Evolutionary conservation across 30 jellyfish, hydroid and myxozoan genomes (phyloP), one percentile per base, ranked within the genome.

Genomic region (Rhopilema esculentum): DNA sequence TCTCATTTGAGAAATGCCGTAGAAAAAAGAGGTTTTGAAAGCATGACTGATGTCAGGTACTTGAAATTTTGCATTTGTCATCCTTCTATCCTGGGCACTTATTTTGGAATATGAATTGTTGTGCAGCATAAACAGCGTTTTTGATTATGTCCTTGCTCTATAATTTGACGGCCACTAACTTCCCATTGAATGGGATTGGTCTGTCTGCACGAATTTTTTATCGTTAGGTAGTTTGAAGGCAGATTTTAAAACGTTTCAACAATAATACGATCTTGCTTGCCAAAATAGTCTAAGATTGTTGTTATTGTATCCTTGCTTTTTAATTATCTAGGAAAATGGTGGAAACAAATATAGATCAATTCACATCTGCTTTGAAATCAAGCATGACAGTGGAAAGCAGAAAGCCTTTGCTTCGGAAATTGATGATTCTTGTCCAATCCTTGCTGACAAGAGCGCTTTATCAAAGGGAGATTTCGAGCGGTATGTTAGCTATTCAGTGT

Each of bases 401-500:
- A 8, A 74, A 85, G 32, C 27, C 21, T 18, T 48, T 74, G 69
- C 51, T 87, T 16, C 65, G 75, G 18, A 85, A 85, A 64, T 68
- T 57, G 51, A 9, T 31, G 27, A 32, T 85, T 75, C 84, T 85
- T 0, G 29, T 75, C 6, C 94, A 85, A 57, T 30, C 70, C 18
- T 49, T 85, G 27, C 94, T 85, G 49, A 77, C 72, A 16, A 74
- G 94, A 74, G 66, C 85, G 17, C 61, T 87, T 1, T 70, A 87
- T 70, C 96, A 77, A 33, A 52, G 66, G 52, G 96, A 87, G 12
- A 49, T 87, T 16, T 40, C 90, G n/a, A 70, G 67, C 69, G 90
- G 96, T 87, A 74, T 19, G 27, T 1, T 33, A 17, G 27, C 20
- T n/a, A n/a, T n/a, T n/a, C n/a, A n/a, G n/a, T 16, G 18, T 19